A percentile compares a stretch with the other conserved stretches of the same genome.
Conservation (phyloP, 35 echinoderm and acorn worm species). For the Nesometra sesokonis region DNA sequence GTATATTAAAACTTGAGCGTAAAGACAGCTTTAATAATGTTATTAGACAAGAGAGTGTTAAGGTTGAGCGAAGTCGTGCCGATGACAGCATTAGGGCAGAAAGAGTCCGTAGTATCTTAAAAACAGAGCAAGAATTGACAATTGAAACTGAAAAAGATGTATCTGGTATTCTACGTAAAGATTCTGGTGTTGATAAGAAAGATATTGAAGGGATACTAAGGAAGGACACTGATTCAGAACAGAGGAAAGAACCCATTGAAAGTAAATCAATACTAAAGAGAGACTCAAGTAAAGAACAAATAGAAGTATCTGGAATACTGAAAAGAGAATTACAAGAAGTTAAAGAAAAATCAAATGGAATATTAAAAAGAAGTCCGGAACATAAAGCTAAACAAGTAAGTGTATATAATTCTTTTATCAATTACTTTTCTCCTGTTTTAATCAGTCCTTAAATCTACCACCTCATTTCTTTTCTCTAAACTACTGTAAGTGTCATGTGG, state of each 20-base stretch:
- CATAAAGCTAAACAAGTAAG: neutral
- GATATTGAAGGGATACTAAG: slow-evolving; percentile 14
- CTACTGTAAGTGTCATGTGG: too few relatives aligned
- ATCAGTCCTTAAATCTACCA: too few relatives aligned
- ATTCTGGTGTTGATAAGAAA: neutral
- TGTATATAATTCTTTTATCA: too few relatives aligned
- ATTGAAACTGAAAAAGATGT: neutral
- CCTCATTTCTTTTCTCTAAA: too few relatives aligned
- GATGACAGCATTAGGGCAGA: neutral
- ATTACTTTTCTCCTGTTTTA: too few relatives aligned
- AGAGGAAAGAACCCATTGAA: slow-evolving; percentile 9
- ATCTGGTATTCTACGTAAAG: neutral
- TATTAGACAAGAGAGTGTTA: neutral
- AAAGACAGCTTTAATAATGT: neutral
- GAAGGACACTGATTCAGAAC: slow-evolving; percentile 4
- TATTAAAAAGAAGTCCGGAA: neutral
- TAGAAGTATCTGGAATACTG: slow-evolving; percentile 5
- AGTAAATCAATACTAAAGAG: slow-evolving; percentile 14
- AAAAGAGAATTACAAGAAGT: neutral
- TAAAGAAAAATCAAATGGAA: slow-evolving; percentile 4
- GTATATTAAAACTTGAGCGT: slow-evolving; percentile 9
- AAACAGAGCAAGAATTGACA: slow-evolving; percentile 15
- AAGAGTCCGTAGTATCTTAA: slow-evolving; percentile 13
- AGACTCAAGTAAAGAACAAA: slow-evolving; percentile 10
- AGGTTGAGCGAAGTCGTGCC: neutral